Conservation (phyloP, 2,888 invertebrate genomes). For the Cerastis leucographa region DNA sequence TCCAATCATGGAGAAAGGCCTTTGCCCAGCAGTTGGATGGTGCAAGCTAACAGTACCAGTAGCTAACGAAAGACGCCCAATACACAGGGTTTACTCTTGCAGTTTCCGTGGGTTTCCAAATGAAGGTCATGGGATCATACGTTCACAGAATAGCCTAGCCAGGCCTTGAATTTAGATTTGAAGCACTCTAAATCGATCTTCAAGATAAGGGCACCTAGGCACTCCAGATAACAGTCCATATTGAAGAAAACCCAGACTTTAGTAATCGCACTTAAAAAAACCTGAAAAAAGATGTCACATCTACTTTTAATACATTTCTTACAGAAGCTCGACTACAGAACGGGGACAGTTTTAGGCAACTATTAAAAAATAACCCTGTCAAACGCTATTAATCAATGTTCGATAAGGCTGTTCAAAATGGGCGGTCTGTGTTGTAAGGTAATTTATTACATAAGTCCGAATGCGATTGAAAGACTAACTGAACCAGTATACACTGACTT, state of each 20-base stretch:
- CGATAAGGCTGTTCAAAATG: constrained; percentile 86
- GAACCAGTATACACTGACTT: constrained; percentile 67
- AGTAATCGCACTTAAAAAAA: constrained; percentile 23
- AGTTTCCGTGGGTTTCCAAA: not conserved
- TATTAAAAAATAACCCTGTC: constrained; percentile 86
- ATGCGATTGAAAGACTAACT: constrained; percentile 75
- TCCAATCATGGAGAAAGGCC: not conserved
- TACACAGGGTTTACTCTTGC: not conserved
- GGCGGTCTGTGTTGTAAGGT: constrained; percentile 85
- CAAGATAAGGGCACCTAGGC: not conserved
- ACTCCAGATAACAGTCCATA: not conserved
- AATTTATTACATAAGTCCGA: constrained; percentile 85
- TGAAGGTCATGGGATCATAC: not conserved
- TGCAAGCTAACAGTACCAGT: not conserved
- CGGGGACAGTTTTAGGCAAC: constrained; percentile 78
- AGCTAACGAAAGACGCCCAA: not conserved
- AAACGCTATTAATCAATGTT: constrained; percentile 87
- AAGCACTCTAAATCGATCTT: not conserved
- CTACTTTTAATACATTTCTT: constrained; percentile 54
- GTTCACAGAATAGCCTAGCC: not conserved
- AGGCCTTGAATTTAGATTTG: not conserved
- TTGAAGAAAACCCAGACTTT: not conserved
- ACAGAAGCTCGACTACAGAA: constrained; percentile 62
- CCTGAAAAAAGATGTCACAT: constrained; percentile 11
- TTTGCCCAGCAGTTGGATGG: not conserved